phyloP scores from a whole-genome alignment of 2,888 invertebrate genomes.

The Dasysyrphus albostriatus region DNA sequence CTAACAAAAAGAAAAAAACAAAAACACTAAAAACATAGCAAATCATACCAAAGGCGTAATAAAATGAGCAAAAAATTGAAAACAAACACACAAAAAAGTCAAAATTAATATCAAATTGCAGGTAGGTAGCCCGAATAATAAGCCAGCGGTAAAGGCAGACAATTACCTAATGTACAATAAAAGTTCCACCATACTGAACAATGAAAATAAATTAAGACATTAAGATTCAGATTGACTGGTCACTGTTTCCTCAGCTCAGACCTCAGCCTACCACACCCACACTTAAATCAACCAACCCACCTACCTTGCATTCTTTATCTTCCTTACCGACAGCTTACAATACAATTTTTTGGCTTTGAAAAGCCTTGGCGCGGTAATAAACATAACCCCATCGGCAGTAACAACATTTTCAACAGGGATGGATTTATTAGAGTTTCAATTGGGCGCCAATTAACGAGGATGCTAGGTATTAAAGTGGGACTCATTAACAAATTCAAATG shows the following conservation, averaged over 20 bases:
- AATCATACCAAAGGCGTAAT: constrained; percentile 40
- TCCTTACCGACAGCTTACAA: constrained; percentile 35
- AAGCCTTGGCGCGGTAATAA: constrained; percentile 58
- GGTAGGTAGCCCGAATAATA: constrained; percentile 43
- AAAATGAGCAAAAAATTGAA: constrained; percentile 20
- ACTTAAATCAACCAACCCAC: constrained; percentile 32
- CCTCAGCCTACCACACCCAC: constrained; percentile 64
- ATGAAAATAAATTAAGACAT: constrained; percentile 72
- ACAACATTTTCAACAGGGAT: constrained; percentile 4
- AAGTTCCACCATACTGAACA: constrained; percentile 21
- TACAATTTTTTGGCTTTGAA: constrained; percentile 46
- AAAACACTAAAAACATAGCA: constrained; percentile 36
- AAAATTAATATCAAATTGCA: constrained; percentile 67
- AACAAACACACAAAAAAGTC: constrained; percentile 7
- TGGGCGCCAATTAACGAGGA: background rate
- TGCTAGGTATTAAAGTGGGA: too few relatives aligned
- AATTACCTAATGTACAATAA: constrained; percentile 57
- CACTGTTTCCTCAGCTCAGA: constrained; percentile 45
- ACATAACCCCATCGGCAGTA: constrained; percentile 31
- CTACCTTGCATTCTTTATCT: constrained; percentile 16
- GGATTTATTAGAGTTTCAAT: background rate
- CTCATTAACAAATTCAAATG: too few relatives aligned
- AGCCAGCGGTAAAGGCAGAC: constrained; percentile 46
- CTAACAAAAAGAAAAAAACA: background rate
- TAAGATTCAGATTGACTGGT: constrained; percentile 65